phyloP scores from a whole-genome alignment of 2,888 invertebrate genomes.

The Nomada ferruginata region DNA sequence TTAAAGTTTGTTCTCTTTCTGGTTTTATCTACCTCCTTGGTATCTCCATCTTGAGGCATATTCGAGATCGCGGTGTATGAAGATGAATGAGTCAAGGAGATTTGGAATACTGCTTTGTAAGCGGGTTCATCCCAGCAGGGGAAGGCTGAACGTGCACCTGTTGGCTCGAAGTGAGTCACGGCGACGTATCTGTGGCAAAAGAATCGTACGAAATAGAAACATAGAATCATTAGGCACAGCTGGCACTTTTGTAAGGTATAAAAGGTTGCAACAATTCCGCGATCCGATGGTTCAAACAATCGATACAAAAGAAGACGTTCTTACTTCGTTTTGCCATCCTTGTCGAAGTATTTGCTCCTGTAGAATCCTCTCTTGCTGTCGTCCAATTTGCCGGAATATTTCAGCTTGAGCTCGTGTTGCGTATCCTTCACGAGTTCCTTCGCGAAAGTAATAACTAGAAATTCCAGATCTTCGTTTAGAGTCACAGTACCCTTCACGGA shows the following conservation, averaged over 20 bases:
- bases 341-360: conserved; percentile 87
- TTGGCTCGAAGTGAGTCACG: conserved; percentile 89
- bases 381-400: conserved; percentile 86
- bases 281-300: neutral
- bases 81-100: conserved; percentile 86
- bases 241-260: too few relatives aligned
- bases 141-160: conserved; percentile 88
- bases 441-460: neutral
- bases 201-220: neutral
- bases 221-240: neutral
- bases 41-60: conserved; percentile 41
- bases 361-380: conserved; percentile 89
- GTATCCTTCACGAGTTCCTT: rapidly evolving
- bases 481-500: rapidly evolving
- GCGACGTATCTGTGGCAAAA: conserved; percentile 86
- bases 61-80: conserved; percentile 82
- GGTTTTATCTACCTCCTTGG: rapidly evolving
- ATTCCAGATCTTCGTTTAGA: neutral
- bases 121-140: conserved; percentile 92
- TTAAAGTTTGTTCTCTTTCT: conserved; percentile 57
- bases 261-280: neutral
- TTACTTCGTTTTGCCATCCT: conserved; percentile 80
- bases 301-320: conserved; percentile 9
- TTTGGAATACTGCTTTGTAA: conserved; percentile 88
- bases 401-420: conserved; percentile 85